Percentiles rank a stretch among this genome's conserved stretches.
Evolutionary conservation across 2,113 vertebrate genomes (phyloP).

Genomic region (Lepisosteus oculatus): DNA sequence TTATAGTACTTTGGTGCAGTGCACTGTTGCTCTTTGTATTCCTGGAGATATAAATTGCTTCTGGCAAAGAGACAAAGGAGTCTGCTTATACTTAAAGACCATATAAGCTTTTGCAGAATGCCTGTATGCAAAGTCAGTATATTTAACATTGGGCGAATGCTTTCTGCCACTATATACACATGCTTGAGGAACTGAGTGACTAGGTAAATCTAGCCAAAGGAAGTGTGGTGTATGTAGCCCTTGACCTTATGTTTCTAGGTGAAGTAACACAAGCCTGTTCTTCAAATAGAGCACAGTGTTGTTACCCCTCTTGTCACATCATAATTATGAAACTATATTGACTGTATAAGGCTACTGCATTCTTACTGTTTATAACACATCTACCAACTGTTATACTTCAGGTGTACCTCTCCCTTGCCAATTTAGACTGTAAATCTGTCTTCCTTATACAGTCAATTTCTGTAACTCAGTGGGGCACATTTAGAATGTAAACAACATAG

Average conservation of each 20-base stretch:
- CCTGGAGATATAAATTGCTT: slow-evolving; percentile 34
- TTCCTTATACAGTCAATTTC: slow-evolving; percentile 3
- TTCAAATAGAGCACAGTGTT: too few relatives aligned
- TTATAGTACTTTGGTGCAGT: slow-evolving; percentile 29
- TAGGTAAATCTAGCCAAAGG: too few relatives aligned
- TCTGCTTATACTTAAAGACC: slow-evolving; percentile 39
- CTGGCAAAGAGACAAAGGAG: slow-evolving; percentile 31
- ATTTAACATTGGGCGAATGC: slow-evolving; percentile 12
- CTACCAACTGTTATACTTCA: neutral
- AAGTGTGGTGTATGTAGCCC: too few relatives aligned
- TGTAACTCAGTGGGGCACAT: neutral
- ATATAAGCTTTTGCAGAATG: slow-evolving; percentile 37
- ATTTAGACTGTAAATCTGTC: neutral
- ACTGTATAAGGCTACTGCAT: slow-evolving; percentile 18
- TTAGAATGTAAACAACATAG: neutral
- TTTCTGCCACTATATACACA: slow-evolving; percentile 14
- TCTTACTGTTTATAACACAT: neutral
- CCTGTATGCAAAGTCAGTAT: slow-evolving; percentile 22
- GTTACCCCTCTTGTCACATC: too few relatives aligned
- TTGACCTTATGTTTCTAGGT: too few relatives aligned
- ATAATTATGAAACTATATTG: neutral
- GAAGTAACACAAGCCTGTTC: too few relatives aligned
- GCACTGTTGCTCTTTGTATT: slow-evolving; percentile 28
- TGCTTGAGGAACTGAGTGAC: neutral
- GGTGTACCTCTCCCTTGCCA: neutral